phyloP scores from a whole-genome alignment of 2,113 vertebrate species.

The Seriola quinqueradiata region DNA sequence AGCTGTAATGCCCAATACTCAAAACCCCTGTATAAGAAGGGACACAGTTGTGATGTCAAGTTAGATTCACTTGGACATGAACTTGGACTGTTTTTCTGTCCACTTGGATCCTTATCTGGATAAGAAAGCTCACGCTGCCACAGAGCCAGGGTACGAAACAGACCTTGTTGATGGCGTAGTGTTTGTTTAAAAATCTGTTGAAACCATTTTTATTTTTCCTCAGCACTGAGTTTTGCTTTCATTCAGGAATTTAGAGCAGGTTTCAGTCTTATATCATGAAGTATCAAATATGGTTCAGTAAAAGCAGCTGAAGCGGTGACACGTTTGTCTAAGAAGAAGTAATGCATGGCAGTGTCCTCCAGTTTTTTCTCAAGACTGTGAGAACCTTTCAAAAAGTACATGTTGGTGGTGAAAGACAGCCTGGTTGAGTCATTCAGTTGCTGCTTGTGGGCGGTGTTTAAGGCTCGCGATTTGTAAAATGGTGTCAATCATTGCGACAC shows the following conservation, averaged over 20 bases:
- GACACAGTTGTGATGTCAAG: background rate
- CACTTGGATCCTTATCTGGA: constrained; percentile 26
- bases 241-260: background rate
- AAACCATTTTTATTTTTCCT: background rate
- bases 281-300: background rate
- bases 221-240: background rate
- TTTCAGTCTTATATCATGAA: background rate
- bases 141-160: constrained; percentile 17
- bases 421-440: constrained; percentile 35
- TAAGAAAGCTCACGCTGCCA: background rate
- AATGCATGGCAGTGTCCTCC: background rate
- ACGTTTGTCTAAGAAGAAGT: background rate
- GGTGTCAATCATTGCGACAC: constrained; percentile 25
- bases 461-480: constrained; percentile 10
- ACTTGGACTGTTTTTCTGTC: background rate
- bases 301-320: background rate
- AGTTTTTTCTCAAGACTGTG: background rate
- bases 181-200: background rate
- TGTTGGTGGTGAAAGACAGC: background rate
- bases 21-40: too few species aligned
- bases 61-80: background rate
- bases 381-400: background rate
- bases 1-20: too few species aligned
- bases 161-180: background rate
- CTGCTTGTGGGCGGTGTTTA: background rate